These are phyloP conservation scores for Spermophilus dauricus DNA, from an alignment of 2,113 vertebrate species.

Conservation along the genomic window DNA sequence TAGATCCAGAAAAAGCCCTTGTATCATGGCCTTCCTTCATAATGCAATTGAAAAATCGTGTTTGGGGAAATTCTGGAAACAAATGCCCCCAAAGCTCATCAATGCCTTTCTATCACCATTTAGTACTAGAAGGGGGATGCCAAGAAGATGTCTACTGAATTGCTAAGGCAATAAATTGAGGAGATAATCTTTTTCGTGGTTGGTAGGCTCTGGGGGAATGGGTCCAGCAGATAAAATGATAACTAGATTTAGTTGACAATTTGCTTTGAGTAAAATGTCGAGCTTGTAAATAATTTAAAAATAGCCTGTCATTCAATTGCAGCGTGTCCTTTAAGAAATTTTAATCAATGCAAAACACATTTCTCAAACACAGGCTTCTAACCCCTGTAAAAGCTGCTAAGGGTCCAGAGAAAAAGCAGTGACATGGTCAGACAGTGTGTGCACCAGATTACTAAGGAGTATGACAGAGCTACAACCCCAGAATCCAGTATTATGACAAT, in stretches of 20 bases:
- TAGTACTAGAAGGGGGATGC: constrained; percentile 57
- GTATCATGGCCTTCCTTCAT: background rate
- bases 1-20: constrained; percentile 50
- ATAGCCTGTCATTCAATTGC: constrained; percentile 86
- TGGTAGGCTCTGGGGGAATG: constrained; percentile 78
- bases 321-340: constrained; percentile 85
- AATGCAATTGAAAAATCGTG: constrained; percentile 62
- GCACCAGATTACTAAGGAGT: constrained; percentile 81
- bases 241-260: constrained; percentile 84
- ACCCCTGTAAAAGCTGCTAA: constrained; percentile 69
- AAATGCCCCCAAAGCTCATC: constrained; percentile 67
- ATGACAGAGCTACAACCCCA: constrained; percentile 82
- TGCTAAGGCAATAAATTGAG: constrained; percentile 79
- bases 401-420: constrained; percentile 59
- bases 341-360: constrained; percentile 88
- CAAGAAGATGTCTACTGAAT: constrained; percentile 82
- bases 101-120: constrained; percentile 64
- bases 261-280: constrained; percentile 82
- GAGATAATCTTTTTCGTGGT: constrained; percentile 76
- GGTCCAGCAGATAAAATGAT: constrained; percentile 77
- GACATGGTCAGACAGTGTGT: constrained; percentile 74
- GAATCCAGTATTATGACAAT: constrained; percentile 85
- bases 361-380: constrained; percentile 82
- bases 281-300: constrained; percentile 84
- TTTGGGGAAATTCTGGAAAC: constrained; percentile 75